Evolutionary conservation across 1,140 invertebrate genomes (phyloP), one percentile per base, ranked within the genome.

Genomic region (Anastatus disparis): DNA sequence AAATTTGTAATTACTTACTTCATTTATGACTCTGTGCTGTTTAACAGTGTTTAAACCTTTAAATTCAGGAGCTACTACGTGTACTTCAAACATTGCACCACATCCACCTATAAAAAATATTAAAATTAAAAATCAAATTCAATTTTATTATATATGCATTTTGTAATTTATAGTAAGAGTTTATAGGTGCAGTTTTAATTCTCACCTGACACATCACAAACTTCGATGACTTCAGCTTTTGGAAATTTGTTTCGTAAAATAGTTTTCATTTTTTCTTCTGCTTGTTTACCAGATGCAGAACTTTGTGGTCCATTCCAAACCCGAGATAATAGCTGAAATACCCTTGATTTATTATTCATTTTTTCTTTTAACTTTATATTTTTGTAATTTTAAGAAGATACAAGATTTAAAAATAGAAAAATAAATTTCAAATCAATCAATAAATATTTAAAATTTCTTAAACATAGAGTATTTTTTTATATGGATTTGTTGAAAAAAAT

Each of bases 81-180:
- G 89, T 31, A 95, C 90, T 85, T 94, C 93, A 86, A 91, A 96
- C 93, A 96, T 95, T 24, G 94, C 93, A 38, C 94, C 94, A 87
- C 94, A 96, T 7, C 94, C 94, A 69, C 94, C 90, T 91, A 53
- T 40, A 55, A 31, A 53, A 52, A 71, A 22, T 20, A 69, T 48
- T 48, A 44, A 42, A 52, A 58, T 35, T 24, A 1, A 55, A 50
- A 50, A 20, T 35, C 50, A n/a, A 27, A 1, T 15, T 3, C 15
- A 44, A 44, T 44, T 9, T 9, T 44, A 44, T 9, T n/a, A 44
- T 9, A 44, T 56, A 4, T 35, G 4, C 31, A 55, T 17, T 1
- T 31, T 55, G 13, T 20, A 48, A 22, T 46, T 31, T 15, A 38
- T 15, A 31, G 7, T 17, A 35, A n/a, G 20, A 4, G 7, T 29